These are phyloP conservation scores for Petrocephalus microphthalmus DNA, from an alignment of 2,113 vertebrate species.

Conservation along the genomic window DNA sequence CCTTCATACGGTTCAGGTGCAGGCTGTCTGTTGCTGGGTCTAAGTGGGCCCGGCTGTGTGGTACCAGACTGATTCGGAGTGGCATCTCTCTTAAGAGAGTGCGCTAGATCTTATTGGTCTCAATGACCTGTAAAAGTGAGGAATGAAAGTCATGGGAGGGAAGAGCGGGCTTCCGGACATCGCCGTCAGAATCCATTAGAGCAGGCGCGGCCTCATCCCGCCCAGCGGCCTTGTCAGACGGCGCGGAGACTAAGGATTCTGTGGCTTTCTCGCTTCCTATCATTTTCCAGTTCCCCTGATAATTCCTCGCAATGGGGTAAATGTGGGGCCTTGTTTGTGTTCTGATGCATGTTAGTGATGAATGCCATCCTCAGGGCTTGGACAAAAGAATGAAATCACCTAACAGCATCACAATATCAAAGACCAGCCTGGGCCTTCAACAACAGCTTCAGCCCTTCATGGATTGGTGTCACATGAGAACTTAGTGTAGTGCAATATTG, in stretches of 20 bases:
- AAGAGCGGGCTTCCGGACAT: background rate
- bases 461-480: background rate
- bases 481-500: background rate
- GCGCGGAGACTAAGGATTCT: background rate
- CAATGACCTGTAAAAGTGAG: background rate
- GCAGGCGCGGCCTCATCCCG: background rate
- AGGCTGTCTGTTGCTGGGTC: background rate
- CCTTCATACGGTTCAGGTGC: background rate
- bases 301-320: background rate
- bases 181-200: conserved; percentile 21
- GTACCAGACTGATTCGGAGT: background rate
- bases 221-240: background rate
- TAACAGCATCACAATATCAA: background rate
- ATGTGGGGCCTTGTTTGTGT: background rate
- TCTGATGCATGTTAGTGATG: background rate
- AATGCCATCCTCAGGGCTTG: background rate
- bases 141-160: background rate
- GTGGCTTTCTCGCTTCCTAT: background rate
- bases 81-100: background rate
- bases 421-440: background rate
- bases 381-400: background rate
- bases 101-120: background rate
- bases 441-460: background rate
- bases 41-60: background rate
- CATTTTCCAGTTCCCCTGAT: background rate